phyloP scores from a whole-genome alignment of 2,113 vertebrate species.

The Sander vitreus region DNA sequence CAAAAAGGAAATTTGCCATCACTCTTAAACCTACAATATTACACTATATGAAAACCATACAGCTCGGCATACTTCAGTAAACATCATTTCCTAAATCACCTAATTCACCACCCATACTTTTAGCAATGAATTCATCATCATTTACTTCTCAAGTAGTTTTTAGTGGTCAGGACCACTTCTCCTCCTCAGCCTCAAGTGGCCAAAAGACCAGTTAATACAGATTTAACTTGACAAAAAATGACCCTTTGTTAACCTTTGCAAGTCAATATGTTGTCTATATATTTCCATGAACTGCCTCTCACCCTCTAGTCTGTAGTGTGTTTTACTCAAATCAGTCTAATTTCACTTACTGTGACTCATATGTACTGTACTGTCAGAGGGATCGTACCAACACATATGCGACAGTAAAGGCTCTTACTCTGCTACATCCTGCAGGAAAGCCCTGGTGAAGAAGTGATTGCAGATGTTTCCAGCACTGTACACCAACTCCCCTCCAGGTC shows the following conservation, averaged over 20 bases:
- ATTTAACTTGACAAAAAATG: too few relatives aligned
- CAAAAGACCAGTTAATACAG: too few relatives aligned
- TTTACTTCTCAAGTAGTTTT: too few relatives aligned
- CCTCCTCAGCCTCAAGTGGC: too few relatives aligned
- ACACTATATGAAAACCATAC: too few relatives aligned
- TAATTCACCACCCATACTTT: too few relatives aligned
- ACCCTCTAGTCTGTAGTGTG: not conserved
- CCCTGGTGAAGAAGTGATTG: slow-evolving; percentile 94
- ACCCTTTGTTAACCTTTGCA: not conserved
- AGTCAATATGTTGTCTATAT: not conserved
- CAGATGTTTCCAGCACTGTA: slow-evolving; percentile 93
- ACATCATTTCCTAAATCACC: too few relatives aligned
- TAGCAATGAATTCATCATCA: too few relatives aligned
- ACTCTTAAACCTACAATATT: too few relatives aligned
- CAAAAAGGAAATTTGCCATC: too few relatives aligned
- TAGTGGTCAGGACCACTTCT: too few relatives aligned
- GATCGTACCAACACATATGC: not conserved
- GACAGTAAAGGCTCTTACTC: slow-evolving; percentile 82
- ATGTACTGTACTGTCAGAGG: not conserved
- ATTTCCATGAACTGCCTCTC: not conserved
- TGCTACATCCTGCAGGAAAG: slow-evolving; percentile 87
- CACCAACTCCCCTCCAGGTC: slow-evolving; percentile 82
- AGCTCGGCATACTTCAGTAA: too few relatives aligned
- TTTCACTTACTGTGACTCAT: not conserved
- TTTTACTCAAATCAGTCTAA: not conserved